These are phyloP conservation scores for Mellilla xanthometata DNA, from an alignment of 2,888 invertebrate genomes.

Conservation along the genomic window DNA sequence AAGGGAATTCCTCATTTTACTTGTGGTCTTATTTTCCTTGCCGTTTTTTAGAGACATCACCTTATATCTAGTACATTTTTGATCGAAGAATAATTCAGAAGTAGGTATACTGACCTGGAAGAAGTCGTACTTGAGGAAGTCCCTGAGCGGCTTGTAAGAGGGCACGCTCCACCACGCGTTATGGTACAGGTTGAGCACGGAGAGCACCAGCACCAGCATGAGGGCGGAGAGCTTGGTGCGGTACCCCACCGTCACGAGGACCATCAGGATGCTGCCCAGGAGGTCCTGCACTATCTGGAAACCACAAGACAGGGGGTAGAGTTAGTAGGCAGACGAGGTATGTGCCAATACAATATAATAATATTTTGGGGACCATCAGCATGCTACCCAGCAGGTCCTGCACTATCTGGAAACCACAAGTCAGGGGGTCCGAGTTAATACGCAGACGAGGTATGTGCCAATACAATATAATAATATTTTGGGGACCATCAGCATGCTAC, in stretches of 20 bases:
- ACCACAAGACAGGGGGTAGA: too few species aligned
- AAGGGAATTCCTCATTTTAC: too few species aligned
- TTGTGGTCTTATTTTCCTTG: too few species aligned
- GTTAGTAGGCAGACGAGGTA: too few species aligned
- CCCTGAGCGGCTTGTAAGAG: conserved; percentile 96
- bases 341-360: too few species aligned
- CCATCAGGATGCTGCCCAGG: conserved; percentile 96
- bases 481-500: conserved; percentile 96
- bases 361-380: conserved; percentile 96
- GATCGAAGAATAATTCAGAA: too few species aligned
- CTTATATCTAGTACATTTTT: too few species aligned
- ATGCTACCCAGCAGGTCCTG: conserved; percentile 96
- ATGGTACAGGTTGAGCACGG: conserved; percentile 96
- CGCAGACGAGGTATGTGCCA: too few species aligned
- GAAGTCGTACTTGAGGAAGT: conserved; percentile 99
- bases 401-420: conserved; percentile 84
- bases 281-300: conserved; percentile 93
- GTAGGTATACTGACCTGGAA: conserved; percentile 99
- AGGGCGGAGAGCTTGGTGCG: conserved; percentile 99
- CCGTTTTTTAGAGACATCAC: too few species aligned
- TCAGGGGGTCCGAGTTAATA: too few species aligned
- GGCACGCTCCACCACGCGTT: conserved; percentile 99
- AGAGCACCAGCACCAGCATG: conserved; percentile 94
- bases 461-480: too few species aligned
- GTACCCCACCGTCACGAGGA: conserved; percentile 97